Evolutionary conservation across 1,140 invertebrate genomes (phyloP).

Genomic region (Drosophila tropicalis): DNA sequence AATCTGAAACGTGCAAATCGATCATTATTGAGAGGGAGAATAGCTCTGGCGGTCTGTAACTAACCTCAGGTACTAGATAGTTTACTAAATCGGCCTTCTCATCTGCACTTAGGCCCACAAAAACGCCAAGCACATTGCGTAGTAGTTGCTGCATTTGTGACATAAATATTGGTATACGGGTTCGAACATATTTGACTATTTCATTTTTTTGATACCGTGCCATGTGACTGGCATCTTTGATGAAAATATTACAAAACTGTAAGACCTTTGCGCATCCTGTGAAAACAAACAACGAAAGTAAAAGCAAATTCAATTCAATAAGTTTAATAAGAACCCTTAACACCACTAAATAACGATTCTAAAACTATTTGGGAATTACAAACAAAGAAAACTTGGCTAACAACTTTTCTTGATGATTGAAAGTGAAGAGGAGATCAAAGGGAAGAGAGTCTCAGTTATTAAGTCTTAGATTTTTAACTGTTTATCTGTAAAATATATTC

Average conservation of each 20-base stretch:
- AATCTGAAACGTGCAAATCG: constrained; percentile 47
- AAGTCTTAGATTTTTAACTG: no score
- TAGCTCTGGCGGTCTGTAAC: not conserved
- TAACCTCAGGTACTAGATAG: constrained; percentile 87
- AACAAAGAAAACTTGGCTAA: no score
- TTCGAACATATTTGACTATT: constrained; percentile 87
- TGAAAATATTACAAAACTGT: constrained; percentile 86
- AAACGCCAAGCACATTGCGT: constrained; percentile 85
- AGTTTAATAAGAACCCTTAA: no score
- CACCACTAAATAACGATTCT: no score
- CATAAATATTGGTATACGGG: constrained; percentile 87
- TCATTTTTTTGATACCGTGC: constrained; percentile 86
- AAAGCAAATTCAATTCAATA: constrained; percentile 1
- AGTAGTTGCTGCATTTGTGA: constrained; percentile 86
- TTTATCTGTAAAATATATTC: no score
- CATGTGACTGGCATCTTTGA: constrained; percentile 85
- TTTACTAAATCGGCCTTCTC: constrained; percentile 86
- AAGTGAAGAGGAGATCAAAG: no score
- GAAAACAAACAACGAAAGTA: constrained; percentile 20
- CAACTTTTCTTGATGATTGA: no score
- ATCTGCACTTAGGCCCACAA: constrained; percentile 84
- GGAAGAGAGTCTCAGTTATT: no score
- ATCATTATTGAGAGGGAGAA: not conserved
- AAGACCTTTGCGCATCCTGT: constrained; percentile 84
- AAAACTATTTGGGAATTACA: no score